Evolutionary conservation across 2,113 vertebrate species (phyloP), one percentile per base, ranked within the genome.

Genomic region (Aix galericulata): DNA sequence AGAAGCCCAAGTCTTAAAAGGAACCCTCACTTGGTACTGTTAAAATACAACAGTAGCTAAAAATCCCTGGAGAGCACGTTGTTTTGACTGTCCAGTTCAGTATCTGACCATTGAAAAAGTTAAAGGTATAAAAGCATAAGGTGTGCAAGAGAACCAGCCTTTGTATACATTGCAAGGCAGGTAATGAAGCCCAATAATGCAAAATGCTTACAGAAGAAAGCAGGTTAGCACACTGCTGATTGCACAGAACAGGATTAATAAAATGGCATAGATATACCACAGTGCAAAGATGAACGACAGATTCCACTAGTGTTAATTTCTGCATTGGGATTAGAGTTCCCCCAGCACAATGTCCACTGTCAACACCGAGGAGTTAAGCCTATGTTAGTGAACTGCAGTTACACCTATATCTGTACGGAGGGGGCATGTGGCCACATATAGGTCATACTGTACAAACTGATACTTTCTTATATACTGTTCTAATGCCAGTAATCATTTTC

Each of bases 401-500:
- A 94, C 83, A 55, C 80, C 68, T 64, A 77, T 34, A 32, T 87
- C 92, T 71, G 86, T 82, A 53, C 96, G 87, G 94, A 78, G 44
- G 85, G 97, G 97, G 95, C 84, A 93, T 46, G 89, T 75, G 97
- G 97, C 93, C 96, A 95, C 95, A 79, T 53, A 77, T 8, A 96
- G 93, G 91, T 97, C 97, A 97, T 96, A 98, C 98, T 99, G 98
- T 98, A 98, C 98, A 98, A 97, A 98, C 93, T 13, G 96, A 88
- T 83, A 96, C 88, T 97, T 98, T 98, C 97, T 98, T 94, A 97
- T 91, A 98, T 98, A 96, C 97, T 97, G 97, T 95, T 89, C 94
- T 97, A 98, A 97, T 94, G 97, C 98, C 98, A 97, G 98, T 96
- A 97, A 99, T 98, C 98, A 96, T 98, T 95, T 98, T 99, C 99